Percentiles rank a stretch among this genome's conserved stretches.
phyloP scores from a whole-genome alignment of 2,888 invertebrate species.

The Drosophila limbata region DNA sequence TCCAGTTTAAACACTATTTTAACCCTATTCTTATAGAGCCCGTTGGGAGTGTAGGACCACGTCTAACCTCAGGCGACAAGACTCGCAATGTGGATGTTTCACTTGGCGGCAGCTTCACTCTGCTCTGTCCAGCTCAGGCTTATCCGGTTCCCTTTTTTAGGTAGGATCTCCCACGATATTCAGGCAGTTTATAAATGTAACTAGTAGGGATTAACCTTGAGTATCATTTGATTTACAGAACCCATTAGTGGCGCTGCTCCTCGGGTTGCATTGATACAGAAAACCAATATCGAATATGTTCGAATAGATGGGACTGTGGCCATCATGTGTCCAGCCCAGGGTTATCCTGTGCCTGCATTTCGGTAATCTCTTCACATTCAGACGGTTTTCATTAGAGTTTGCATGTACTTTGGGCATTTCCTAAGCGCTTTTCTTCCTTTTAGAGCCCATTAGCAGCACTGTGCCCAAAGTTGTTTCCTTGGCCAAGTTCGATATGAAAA shows the following conservation, averaged over 20 bases:
- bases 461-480: conserved; percentile 88
- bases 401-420: not conserved
- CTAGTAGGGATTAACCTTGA: not conserved
- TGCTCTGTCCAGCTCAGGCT: conserved; percentile 89
- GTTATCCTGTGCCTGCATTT: conserved; percentile 86
- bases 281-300: conserved; percentile 78
- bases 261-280: conserved; percentile 87
- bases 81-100: conserved; percentile 81
- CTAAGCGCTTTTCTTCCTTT: not conserved
- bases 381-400: conserved; percentile 30
- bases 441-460: conserved; percentile 90
- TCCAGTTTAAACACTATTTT: not conserved
- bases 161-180: conserved; percentile 82
- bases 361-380: conserved; percentile 82
- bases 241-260: conserved; percentile 90
- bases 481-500: conserved; percentile 84
- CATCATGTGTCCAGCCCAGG: conserved; percentile 86
- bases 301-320: conserved; percentile 84
- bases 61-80: conserved; percentile 90
- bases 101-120: conserved; percentile 75
- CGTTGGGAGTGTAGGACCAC: conserved; percentile 85
- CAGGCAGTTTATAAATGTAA: conserved; percentile 43
- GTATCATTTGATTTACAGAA: conserved; percentile 85
- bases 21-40: conserved; percentile 65
- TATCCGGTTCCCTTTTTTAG: conserved; percentile 89